Evolutionary conservation across 2,797 vertebrate genomes (phyloP).

Genomic region (Pseudotriccus pelzelni): DNA sequence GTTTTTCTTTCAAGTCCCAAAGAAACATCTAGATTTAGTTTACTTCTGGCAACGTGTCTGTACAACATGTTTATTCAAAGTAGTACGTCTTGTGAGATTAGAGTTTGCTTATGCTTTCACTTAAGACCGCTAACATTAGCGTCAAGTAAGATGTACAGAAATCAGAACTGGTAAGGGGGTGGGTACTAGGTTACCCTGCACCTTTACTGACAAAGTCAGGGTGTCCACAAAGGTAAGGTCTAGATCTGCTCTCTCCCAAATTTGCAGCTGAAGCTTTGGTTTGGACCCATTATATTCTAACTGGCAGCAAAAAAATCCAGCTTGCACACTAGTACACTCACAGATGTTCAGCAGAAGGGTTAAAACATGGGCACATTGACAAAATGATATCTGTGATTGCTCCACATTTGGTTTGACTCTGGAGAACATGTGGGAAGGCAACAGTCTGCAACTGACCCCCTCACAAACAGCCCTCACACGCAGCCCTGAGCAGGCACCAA

Average conservation of each 20-base stretch:
- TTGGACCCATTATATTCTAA: neutral
- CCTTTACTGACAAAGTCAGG: neutral
- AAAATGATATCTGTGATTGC: neutral
- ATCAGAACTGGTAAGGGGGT: neutral
- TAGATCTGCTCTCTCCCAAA: neutral
- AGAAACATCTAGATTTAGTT: neutral
- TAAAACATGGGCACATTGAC: neutral
- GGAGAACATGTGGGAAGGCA: neutral
- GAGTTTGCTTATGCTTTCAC: neutral
- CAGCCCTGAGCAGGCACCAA: neutral
- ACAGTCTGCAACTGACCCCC: neutral
- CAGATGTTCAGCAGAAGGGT: neutral
- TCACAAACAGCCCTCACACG: accelerated
- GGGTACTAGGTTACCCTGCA: neutral
- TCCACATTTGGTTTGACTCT: neutral
- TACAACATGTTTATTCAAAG: neutral
- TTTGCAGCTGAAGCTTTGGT: neutral
- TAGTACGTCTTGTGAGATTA: neutral
- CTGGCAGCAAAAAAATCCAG: neutral
- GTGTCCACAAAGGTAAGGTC: neutral
- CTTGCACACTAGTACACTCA: neutral
- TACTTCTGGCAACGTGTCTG: neutral
- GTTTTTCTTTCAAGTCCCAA: neutral
- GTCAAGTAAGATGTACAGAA: neutral
- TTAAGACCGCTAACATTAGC: neutral